Evolutionary conservation across 2,113 vertebrate species (phyloP).

Genomic region (Alethe diademata): DNA sequence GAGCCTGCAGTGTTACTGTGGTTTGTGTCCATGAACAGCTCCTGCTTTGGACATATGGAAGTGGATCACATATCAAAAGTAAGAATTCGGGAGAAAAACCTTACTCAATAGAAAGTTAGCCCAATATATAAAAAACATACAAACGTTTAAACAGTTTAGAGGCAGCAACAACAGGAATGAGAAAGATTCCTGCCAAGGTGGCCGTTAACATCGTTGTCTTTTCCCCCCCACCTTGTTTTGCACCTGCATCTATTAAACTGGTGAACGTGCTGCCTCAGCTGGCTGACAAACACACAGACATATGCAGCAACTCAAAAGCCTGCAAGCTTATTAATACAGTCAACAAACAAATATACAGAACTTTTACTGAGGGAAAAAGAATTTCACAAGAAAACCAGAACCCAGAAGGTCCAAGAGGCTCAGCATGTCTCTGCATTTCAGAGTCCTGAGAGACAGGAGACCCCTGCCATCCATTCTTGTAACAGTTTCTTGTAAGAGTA

Average conservation of each 20-base stretch:
- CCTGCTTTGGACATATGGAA: conserved; percentile 45
- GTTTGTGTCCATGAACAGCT: conserved; percentile 7
- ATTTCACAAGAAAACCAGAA: conserved; percentile 50
- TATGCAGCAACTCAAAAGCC: conserved; percentile 52
- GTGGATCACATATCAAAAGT: conserved; percentile 62
- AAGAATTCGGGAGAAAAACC: conserved; percentile 65
- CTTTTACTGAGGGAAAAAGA: conserved; percentile 59
- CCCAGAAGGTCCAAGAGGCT: conserved; percentile 69
- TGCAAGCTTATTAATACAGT: conserved; percentile 68
- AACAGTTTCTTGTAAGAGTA: conserved; percentile 73
- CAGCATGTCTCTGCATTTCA: conserved; percentile 59
- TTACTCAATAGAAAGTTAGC: conserved; percentile 75
- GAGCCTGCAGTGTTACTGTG: conserved; percentile 27
- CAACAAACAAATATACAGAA: conserved; percentile 77
- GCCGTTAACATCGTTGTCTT: neutral
- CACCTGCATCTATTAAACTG: conserved; percentile 53
- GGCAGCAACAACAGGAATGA: conserved; percentile 62
- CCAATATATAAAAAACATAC: conserved; percentile 75
- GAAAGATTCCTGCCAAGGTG: conserved; percentile 62
- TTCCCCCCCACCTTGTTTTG: conserved; percentile 50
- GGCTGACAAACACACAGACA: conserved; percentile 58
- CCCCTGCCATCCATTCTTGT: conserved; percentile 55
- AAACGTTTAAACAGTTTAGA: conserved; percentile 72
- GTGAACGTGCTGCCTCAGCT: conserved; percentile 49
- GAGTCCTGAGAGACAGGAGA: conserved; percentile 53